phyloP scores from a whole-genome alignment of 2,888 invertebrate species.

The Exocentrus adspersus region DNA sequence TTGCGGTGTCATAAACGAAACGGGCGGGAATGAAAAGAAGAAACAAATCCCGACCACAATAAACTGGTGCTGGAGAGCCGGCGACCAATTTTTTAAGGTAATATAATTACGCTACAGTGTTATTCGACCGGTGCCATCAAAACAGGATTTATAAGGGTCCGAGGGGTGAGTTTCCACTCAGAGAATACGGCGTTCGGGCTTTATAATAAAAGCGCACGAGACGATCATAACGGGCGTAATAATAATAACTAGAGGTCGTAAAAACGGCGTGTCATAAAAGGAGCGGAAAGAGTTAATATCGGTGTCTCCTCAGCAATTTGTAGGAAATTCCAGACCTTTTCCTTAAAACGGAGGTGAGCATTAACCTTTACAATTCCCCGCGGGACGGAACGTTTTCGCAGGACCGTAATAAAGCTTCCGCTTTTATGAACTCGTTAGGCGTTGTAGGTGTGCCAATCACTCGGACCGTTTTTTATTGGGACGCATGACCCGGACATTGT shows the following conservation, averaged over 20 bases:
- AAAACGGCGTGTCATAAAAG: conserved; percentile 42
- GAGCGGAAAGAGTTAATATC: conserved; percentile 54
- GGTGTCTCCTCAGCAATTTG: conserved; percentile 59
- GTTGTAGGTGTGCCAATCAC: conserved; percentile 55
- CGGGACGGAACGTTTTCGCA: conserved; percentile 56
- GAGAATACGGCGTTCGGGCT: conserved; percentile 6
- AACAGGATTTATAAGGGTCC: conserved; percentile 9
- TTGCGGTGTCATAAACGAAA: too few relatives aligned
- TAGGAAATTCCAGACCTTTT: conserved; percentile 47
- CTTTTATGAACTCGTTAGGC: conserved; percentile 59
- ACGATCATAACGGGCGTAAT: conserved; percentile 30
- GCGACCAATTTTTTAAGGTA: not conserved
- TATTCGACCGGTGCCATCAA: conserved; percentile 1
- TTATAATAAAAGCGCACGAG: conserved; percentile 28
- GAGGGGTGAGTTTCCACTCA: conserved; percentile 6
- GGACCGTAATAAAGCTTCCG: conserved; percentile 59
- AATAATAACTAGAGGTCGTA: conserved; percentile 41
- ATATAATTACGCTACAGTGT: conserved; percentile 1
- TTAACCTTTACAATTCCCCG: conserved; percentile 52
- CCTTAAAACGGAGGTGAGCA: conserved; percentile 49
- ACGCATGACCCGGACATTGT: conserved; percentile 10
- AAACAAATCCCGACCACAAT: too few relatives aligned
- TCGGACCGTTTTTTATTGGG: conserved; percentile 41
- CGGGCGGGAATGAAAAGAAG: too few relatives aligned
- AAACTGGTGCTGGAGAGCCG: too few relatives aligned